phyloP scores from a whole-genome alignment of 2,113 vertebrate species.

The Struthidea cinerea region DNA sequence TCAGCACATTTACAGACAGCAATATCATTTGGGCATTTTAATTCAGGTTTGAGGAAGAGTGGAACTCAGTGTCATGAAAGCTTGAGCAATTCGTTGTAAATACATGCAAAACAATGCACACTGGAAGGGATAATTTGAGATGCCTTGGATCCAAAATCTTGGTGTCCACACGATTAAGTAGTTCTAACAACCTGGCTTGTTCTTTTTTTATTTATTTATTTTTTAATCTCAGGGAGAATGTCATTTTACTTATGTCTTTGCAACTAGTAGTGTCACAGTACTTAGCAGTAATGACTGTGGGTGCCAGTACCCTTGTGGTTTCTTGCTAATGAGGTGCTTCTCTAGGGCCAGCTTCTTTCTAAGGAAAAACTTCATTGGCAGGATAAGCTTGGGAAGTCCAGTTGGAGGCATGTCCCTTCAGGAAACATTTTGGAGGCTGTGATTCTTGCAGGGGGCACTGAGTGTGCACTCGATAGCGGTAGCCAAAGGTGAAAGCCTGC shows the following conservation, averaged over 20 bases:
- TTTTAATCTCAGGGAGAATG: not conserved
- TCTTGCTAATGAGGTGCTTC: not conserved
- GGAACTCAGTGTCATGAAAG: not conserved
- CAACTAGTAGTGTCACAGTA: not conserved
- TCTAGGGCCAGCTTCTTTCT: not conserved
- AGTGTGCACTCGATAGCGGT: accelerated
- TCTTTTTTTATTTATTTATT: not conserved
- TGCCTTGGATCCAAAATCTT: not conserved
- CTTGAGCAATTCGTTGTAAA: not conserved
- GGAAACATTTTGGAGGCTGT: not conserved
- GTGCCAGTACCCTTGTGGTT: not conserved
- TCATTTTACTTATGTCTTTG: not conserved
- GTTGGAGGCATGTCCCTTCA: not conserved
- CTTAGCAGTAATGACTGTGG: not conserved
- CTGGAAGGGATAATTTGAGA: not conserved
- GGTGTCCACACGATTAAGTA: not conserved
- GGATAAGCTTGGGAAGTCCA: not conserved
- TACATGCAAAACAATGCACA: not conserved
- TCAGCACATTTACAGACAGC: not conserved
- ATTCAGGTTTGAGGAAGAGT: not conserved
- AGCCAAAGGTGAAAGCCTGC: not conserved
- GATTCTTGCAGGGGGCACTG: not conserved
- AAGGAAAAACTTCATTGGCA: not conserved
- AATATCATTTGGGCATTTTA: not conserved
- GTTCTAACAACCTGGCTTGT: not conserved